Evolutionary conservation across 2,113 vertebrate species (phyloP), one percentile per base, ranked within the genome.

Genomic region (Strix aluco): DNA sequence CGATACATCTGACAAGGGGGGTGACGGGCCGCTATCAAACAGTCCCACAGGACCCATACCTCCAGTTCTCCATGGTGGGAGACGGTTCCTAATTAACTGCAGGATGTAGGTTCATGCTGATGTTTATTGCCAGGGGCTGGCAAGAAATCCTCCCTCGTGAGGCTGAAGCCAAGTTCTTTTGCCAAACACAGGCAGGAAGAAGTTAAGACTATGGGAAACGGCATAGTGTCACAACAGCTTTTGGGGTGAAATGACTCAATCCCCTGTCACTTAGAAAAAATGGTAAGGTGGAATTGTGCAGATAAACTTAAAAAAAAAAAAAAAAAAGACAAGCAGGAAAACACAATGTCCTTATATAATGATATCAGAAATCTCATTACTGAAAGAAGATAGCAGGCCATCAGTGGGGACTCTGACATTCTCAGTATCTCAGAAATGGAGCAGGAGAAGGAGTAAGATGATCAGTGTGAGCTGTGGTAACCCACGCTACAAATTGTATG

Each of bases 401-500:
- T 1, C 66, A 29, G 74, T n/a, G 66, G 66, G 81, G 42, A 63
- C 52, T 38, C 66, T 30, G 84, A 73, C 36, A 25, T 46, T 21
- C 87, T 51, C 51, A 32, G 42, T 1, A 25, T 29, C 59, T 62
- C 83, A 67, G 55, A 47, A 81, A 70, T 0, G 59, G 15, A 63
- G 15, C 58, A 65, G 79, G 20, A 90, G 34, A 0, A 66, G 38
- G 47, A 81, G 44, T 49, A 74, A 34, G 47, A 32, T 11, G 26
- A 30, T 26, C 32, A 13, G 47, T 6, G 13, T 7, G 59, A 72
- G 32, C 71, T 57, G 66, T 32, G 73, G 42, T 13, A 73, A 46
- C 14, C n/a, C 87, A 55, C 3, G 0, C 72, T 18, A 73, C 88
- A 81, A 89, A 70, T 11, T 5, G 17, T 3, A 17, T 0, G 3